Evolutionary conservation across 2,113 vertebrate genomes (phyloP).

Genomic region (Laticauda colubrina): DNA sequence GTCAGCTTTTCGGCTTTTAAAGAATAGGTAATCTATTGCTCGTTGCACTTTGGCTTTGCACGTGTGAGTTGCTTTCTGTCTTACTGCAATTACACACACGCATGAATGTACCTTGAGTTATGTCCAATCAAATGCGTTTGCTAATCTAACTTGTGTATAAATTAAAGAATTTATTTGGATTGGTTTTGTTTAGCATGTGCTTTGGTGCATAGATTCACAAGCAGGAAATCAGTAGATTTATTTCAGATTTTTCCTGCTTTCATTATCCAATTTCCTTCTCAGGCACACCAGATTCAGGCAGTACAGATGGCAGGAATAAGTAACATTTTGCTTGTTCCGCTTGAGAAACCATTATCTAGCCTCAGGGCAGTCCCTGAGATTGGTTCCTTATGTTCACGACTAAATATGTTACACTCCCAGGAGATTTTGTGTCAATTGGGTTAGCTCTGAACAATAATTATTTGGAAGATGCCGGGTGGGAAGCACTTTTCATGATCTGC

Average conservation of each 20-base stretch:
- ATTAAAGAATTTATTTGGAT: background rate
- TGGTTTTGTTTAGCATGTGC: background rate
- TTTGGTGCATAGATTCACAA: background rate
- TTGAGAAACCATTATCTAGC: background rate
- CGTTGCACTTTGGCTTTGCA: background rate
- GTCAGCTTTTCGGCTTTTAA: background rate
- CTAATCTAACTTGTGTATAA: background rate
- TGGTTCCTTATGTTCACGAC: background rate
- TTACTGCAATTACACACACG: background rate
- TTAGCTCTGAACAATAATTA: background rate
- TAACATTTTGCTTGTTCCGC: background rate
- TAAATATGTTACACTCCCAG: background rate
- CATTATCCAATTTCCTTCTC: slow-evolving; percentile 20
- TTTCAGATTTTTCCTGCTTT: slow-evolving; percentile 7
- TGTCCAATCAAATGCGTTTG: background rate
- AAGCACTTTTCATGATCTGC: background rate
- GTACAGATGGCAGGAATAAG: background rate
- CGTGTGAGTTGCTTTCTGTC: background rate
- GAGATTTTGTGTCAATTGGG: background rate
- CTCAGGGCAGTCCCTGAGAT: background rate
- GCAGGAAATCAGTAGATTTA: slow-evolving; percentile 11
- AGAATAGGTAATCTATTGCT: background rate
- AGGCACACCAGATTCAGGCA: slow-evolving; percentile 14
- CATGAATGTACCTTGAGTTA: background rate
- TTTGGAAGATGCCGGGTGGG: background rate